Evolutionary conservation across 2,888 invertebrate species (phyloP).

Genomic region (Cryptocheilus praepositus): DNA sequence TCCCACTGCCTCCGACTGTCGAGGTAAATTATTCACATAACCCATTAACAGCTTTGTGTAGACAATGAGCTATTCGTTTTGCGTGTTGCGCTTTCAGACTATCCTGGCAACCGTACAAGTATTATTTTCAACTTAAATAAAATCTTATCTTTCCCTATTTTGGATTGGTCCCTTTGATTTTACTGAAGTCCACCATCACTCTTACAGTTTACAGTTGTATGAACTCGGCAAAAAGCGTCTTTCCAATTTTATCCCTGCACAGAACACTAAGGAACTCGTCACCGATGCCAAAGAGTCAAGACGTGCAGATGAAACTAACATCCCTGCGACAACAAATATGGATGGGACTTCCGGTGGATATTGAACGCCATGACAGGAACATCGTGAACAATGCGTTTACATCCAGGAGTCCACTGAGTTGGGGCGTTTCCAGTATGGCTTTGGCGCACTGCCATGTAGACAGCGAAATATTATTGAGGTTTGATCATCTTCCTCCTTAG

Average conservation of each 20-base stretch:
- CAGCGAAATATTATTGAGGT: constrained; percentile 79
- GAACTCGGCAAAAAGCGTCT: too few species aligned
- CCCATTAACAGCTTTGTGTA: too few species aligned
- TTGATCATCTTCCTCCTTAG: constrained; percentile 14
- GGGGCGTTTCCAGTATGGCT: constrained; percentile 80
- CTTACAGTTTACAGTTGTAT: too few species aligned
- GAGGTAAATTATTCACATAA: constrained; percentile 43
- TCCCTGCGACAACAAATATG: constrained; percentile 85
- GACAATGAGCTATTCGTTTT: too few species aligned
- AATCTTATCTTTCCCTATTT: too few species aligned
- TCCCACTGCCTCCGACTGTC: constrained; percentile 57
- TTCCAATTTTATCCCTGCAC: neutral
- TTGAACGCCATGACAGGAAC: constrained; percentile 61
- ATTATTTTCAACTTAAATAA: too few species aligned
- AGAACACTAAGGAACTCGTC: constrained; percentile 63
- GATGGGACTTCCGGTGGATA: constrained; percentile 80
- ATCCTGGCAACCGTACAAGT: too few species aligned
- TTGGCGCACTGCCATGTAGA: constrained; percentile 77
- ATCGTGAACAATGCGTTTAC: constrained; percentile 39
- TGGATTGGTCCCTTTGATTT: too few species aligned
- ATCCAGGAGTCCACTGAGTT: constrained; percentile 78
- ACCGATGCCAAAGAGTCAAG: constrained; percentile 64
- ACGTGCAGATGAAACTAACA: constrained; percentile 82
- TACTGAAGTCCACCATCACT: too few species aligned
- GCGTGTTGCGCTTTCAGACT: too few species aligned